Conservation (phyloP, 1,140 invertebrate genomes). For the Drosophila sproati region DNA sequence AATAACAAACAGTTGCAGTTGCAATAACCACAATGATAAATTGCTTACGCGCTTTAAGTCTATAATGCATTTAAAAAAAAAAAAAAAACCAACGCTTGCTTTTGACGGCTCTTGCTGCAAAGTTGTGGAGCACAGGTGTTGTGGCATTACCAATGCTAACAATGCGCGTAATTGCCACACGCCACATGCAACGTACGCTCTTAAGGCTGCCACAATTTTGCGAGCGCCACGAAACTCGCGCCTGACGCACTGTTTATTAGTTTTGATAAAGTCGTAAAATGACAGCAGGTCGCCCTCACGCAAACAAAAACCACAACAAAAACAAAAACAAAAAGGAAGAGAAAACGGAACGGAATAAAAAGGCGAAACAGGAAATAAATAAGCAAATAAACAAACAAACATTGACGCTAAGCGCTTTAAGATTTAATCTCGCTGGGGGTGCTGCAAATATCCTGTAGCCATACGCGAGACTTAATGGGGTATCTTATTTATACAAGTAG, state of each 20-base stretch:
- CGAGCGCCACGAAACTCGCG: not conserved
- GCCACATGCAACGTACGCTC: not conserved
- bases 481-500: not conserved
- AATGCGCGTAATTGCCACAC: constrained; percentile 16
- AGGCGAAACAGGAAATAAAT: constrained; percentile 5
- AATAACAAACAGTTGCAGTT: constrained; percentile 8
- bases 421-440: constrained; percentile 59
- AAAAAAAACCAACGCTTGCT: constrained; percentile 2
- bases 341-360: constrained; percentile 10
- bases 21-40: constrained; percentile 65
- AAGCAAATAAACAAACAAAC: constrained; percentile 51
- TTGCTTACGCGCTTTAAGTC: constrained; percentile 76
- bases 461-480: not conserved
- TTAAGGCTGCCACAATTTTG: not conserved
- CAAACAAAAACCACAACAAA: not conserved
- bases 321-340: constrained; percentile 10
- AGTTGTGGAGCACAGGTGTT: constrained; percentile 1
- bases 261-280: constrained; percentile 77
- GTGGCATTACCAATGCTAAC: constrained; percentile 22
- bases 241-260: constrained; percentile 61
- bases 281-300: constrained; percentile 23
- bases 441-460: constrained; percentile 27
- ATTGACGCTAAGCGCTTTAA: constrained; percentile 74
- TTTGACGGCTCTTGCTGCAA: constrained; percentile 1
- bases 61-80: constrained; percentile 63